A percentile compares a stretch with the other conserved stretches of the same genome.
These are phyloP conservation scores for Sparidentex hasta DNA, from an alignment of 2,797 vertebrate genomes.

Conservation along the genomic window DNA sequence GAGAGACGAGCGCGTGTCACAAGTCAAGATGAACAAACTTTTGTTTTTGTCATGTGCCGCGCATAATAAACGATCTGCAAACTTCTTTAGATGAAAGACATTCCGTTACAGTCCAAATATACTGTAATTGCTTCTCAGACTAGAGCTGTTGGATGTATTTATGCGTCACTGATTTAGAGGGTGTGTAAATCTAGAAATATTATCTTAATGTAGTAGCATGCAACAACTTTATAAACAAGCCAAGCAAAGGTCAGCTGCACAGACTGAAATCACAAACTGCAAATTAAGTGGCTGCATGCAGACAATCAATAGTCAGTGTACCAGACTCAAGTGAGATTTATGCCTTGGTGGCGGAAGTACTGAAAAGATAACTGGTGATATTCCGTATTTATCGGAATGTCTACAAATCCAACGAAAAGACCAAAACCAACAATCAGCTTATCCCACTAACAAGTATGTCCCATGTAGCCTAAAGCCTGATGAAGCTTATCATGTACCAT, in stretches of 20 bases:
- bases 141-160: background rate
- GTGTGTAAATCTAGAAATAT: background rate
- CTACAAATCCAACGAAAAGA: background rate
- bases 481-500: background rate
- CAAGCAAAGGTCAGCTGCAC: background rate
- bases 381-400: background rate
- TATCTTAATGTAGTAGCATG: background rate
- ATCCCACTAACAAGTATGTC: background rate
- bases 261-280: background rate
- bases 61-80: background rate
- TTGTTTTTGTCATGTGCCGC: background rate
- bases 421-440: background rate
- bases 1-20: background rate
- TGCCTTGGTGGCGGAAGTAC: background rate
- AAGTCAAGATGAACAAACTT: background rate
- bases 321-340: background rate
- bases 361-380: background rate
- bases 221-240: constrained; percentile 4
- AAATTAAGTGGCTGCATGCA: too few species aligned
- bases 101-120: constrained; percentile 6
- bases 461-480: background rate
- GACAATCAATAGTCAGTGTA: background rate
- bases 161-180: background rate
- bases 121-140: background rate
- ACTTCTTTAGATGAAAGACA: background rate